These are phyloP conservation scores for Sapajus apella DNA, from an alignment of 2,113 vertebrate genomes.

Conservation along the genomic window DNA sequence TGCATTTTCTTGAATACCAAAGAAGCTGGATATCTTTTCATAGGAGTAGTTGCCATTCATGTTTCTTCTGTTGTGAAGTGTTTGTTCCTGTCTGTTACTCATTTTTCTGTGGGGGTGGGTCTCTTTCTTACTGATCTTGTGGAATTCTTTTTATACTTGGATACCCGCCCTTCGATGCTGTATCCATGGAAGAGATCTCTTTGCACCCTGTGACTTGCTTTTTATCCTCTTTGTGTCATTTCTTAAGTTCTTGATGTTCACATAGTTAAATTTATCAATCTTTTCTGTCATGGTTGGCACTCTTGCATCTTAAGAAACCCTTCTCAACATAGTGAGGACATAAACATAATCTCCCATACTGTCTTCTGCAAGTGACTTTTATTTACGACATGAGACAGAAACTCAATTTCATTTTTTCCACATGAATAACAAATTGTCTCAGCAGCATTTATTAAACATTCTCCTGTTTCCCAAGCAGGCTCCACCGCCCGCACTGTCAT, in stretches of 20 bases:
- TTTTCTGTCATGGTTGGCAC: fast-evolving
- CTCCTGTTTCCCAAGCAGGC: not conserved
- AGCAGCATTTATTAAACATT: constrained; percentile 14
- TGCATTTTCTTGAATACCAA: not conserved
- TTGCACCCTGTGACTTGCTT: not conserved
- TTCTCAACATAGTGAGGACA: not conserved
- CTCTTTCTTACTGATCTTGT: too few species aligned
- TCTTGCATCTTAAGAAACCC: not conserved
- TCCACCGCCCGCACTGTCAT: not conserved
- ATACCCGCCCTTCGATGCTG: not conserved
- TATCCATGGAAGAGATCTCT: fast-evolving
- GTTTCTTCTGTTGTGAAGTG: not conserved
- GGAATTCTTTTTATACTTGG: not conserved
- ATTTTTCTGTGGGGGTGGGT: not conserved
- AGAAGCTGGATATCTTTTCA: not conserved
- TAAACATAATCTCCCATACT: not conserved
- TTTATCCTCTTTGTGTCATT: not conserved
- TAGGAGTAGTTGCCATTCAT: not conserved
- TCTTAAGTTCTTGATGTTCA: not conserved
- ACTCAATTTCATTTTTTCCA: constrained; percentile 76
- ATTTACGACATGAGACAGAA: constrained; percentile 65
- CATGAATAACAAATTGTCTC: constrained; percentile 59
- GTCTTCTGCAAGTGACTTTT: constrained; percentile 58
- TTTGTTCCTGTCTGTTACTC: fast-evolving
- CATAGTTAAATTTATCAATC: not conserved